Evolutionary conservation across 2,113 vertebrate genomes (phyloP), one percentile per base, ranked within the genome.

Genomic region (Bombycilla garrulus): DNA sequence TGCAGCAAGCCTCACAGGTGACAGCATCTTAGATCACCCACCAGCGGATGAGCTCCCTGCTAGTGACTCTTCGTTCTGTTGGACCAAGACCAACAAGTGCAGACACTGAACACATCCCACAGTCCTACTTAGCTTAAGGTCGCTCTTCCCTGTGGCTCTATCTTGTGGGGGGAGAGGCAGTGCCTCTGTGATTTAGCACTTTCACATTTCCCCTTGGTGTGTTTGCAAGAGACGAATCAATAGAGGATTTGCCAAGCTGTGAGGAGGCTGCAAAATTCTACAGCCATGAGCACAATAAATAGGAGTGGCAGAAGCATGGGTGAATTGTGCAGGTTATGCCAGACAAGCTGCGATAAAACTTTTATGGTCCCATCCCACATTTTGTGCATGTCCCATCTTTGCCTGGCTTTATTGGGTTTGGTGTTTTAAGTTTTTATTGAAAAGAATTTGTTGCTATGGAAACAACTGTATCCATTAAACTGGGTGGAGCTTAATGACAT

Each of bases 201-300:
- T 93, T 40, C 90, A 62, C n/a, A n/a, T 93, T 92, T 88, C 53
- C 36, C 36, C 24, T 73, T 82, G 65, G n/a, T 91, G 72, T 91
- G 24, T 96, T 94, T 94, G 73, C 67, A 73, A 82, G 89, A 91
- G 80, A 42, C 44, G 81, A 36, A 90, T 81, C 58, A 73, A 84
- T 36, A 72, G 79, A 92, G 64, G 78, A 69, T 77, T 89, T 94
- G 38, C 71, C 3, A 29, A 79, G 35, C 62, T 74, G 25, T 66
- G 36, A 83, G 62, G 8, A 82, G 66, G 33, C 66, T 85, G 47
- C 86, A 78, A 79, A 90, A 36, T 84, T 90, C 88, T 90, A 62
- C 44, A 79, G 67, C 56, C 66, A 35, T 47, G 60, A 72, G 57
- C 29, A 7, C 29, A n/a, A 36, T 28, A 50, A 67, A 26, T 65